Evolutionary conservation across 1,140 invertebrate species (phyloP).

Genomic region (Ostrea edulis): DNA sequence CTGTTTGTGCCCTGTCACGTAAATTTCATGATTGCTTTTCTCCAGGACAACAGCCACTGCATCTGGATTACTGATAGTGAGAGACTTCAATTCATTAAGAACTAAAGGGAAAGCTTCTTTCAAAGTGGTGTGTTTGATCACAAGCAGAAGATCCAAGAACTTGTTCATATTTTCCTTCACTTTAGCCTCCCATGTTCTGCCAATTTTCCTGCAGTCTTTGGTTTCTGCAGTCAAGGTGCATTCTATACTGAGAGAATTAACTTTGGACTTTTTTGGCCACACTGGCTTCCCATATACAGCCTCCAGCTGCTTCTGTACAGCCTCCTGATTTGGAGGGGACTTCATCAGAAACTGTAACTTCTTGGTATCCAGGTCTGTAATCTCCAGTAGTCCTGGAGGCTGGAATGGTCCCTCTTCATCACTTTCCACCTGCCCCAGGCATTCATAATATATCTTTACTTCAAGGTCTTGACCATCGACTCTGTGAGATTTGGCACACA

Average conservation of each 20-base stretch:
- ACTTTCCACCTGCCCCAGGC: slow-evolving; percentile 54
- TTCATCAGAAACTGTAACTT: slow-evolving; percentile 43
- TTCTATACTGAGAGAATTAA: not conserved
- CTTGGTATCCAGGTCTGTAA: slow-evolving; percentile 5
- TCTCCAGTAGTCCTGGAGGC: not conserved
- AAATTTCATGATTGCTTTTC: slow-evolving; percentile 42
- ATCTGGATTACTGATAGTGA: slow-evolving; percentile 51
- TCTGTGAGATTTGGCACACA: slow-evolving; percentile 45
- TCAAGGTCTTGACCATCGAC: slow-evolving; percentile 49
- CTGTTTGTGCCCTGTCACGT: slow-evolving; percentile 55
- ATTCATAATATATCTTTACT: slow-evolving; percentile 59
- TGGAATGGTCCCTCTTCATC: slow-evolving; percentile 44
- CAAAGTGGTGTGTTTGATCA: slow-evolving; percentile 29
- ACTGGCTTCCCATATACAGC: not conserved
- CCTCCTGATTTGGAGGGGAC: slow-evolving; percentile 12
- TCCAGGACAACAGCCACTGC: slow-evolving; percentile 46
- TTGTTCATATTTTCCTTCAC: slow-evolving; percentile 39
- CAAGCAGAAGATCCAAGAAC: slow-evolving; percentile 46
- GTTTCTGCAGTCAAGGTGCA: slow-evolving; percentile 54
- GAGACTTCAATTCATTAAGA: slow-evolving; percentile 15
- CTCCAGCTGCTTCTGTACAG: slow-evolving; percentile 44
- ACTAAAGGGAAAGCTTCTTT: slow-evolving; percentile 57
- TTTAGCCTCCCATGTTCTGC: slow-evolving; percentile 50
- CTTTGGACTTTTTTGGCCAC: slow-evolving; percentile 43
- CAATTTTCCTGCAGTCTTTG: slow-evolving; percentile 47